phyloP scores from a whole-genome alignment of 2,888 invertebrate species.

The Drosophila gaucha region DNA sequence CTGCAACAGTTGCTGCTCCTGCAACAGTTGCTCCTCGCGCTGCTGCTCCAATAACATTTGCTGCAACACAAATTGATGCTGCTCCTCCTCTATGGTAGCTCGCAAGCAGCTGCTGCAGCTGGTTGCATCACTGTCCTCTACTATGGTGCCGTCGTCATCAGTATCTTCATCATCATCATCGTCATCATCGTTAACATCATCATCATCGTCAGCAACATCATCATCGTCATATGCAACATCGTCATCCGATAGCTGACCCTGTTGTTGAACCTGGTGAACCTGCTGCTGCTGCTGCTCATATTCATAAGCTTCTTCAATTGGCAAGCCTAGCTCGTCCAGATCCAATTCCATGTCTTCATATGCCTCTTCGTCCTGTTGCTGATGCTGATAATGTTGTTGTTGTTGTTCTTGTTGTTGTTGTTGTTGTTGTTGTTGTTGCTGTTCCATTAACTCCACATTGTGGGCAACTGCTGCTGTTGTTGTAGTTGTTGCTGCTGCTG shows the following conservation, averaged over 20 bases:
- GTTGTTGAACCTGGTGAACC: not conserved
- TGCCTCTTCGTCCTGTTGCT: conserved; percentile 1
- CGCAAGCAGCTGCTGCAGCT: conserved; percentile 69
- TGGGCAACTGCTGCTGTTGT: conserved; percentile 24
- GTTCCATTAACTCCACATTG: conserved; percentile 13
- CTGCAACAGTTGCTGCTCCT: conserved; percentile 8
- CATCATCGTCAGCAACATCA: conserved; percentile 2
- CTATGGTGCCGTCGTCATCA: conserved; percentile 66
- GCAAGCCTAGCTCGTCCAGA: conserved; percentile 15
- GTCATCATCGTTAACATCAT: not conserved
- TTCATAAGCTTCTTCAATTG: conserved; percentile 6
- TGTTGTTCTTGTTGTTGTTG: conserved; percentile 12
- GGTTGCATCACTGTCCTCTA: conserved; percentile 71
- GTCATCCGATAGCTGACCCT: not conserved
- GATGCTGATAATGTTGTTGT: conserved; percentile 9
- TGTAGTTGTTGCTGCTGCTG: not conserved
- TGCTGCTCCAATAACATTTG: conserved; percentile 19
- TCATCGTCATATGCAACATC: not conserved
- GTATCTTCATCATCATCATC: conserved; percentile 38
- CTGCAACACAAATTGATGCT: conserved; percentile 32
- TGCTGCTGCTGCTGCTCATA: conserved; percentile 8
- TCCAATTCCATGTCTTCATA: conserved; percentile 26
- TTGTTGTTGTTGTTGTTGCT: conserved; percentile 15
- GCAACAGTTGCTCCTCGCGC: conserved; percentile 7
- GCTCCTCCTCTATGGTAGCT: conserved; percentile 53